These are phyloP conservation scores for Lepidocolaptes lacrymiger DNA, from an alignment of 2,797 vertebrate genomes.

Conservation along the genomic window DNA sequence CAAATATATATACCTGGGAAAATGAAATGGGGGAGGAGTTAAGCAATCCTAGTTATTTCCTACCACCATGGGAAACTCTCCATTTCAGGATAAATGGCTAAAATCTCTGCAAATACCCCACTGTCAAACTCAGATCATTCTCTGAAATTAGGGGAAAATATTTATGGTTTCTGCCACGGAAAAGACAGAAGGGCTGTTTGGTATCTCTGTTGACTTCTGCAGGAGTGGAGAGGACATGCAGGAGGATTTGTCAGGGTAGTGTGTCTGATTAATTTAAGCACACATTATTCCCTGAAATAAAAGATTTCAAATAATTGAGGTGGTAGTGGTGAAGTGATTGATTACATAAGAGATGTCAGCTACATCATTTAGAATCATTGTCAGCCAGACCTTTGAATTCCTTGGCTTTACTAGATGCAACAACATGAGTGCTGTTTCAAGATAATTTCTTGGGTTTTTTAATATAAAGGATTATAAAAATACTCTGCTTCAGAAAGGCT, in stretches of 20 bases:
- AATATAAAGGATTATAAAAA: background rate
- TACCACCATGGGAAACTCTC: background rate
- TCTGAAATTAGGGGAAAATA: background rate
- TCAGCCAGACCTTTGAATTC: background rate
- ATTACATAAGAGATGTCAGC: background rate
- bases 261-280: background rate
- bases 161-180: background rate
- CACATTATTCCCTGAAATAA: background rate
- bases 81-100: background rate
- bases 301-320: background rate
- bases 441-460: background rate
- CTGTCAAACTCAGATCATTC: background rate
- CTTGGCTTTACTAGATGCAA: background rate
- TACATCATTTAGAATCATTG: background rate
- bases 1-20: background rate
- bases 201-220: background rate
- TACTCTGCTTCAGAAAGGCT: background rate
- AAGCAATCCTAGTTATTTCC: background rate
- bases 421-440: background rate
- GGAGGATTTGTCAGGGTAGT: background rate
- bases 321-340: background rate
- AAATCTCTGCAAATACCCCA: background rate
- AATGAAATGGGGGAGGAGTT: background rate
- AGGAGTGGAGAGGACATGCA: background rate
- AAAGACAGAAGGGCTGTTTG: background rate